Base-by-base conservation (phyloP, 2,888 invertebrate species). In the Acronicta alni region DNA sequence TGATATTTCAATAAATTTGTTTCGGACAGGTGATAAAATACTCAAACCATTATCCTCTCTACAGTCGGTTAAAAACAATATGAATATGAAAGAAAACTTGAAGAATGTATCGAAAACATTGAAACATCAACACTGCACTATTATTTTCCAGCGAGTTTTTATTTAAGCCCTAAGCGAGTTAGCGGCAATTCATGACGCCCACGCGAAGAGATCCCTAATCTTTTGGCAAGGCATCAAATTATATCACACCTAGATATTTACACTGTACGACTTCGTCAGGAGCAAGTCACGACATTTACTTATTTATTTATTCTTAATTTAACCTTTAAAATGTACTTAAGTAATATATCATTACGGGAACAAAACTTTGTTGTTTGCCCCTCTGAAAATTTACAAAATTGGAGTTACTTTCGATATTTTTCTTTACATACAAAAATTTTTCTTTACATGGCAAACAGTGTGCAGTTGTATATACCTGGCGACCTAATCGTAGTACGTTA, bases 221-320 rank as follows among this genome's bases (percentile, higher is more conserved):
- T 92, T 84, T 88, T 92, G 92, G 92, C 92, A 85, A 66, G 41
- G 55, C 76, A 61, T 90, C 92, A 92, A 92, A 80, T 82, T 72
- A 72, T 83, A 83, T 80, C 83, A 80, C 84, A 87, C 87, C 86
- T 88, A 83, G 73, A 48, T 61, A 63, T 86, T 91, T 89, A 90
- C 45, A 84, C 5, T 46, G 4, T 14, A 81, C 79, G 83, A 82
- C 52, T 64, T 63, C 66, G 55, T 39, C 2, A 45, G 9, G 4
- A 3, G 17, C 18, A 32, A 9, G 32, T 23, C n/a, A 7, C 0
- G 4, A 26, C n/a, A n/a, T n/a, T n/a, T n/a, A n/a, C n/a, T n/a
- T n/a, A n/a, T n/a, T n/a, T n/a, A n/a, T n/a, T n/a, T n/a, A n/a
- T n/a, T 30, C 43, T 32, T 30, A 10, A 16, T 8, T 0, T 38